These are phyloP conservation scores for Ursus arctos DNA, from an alignment of 2,113 vertebrate species.

Conservation along the genomic window DNA sequence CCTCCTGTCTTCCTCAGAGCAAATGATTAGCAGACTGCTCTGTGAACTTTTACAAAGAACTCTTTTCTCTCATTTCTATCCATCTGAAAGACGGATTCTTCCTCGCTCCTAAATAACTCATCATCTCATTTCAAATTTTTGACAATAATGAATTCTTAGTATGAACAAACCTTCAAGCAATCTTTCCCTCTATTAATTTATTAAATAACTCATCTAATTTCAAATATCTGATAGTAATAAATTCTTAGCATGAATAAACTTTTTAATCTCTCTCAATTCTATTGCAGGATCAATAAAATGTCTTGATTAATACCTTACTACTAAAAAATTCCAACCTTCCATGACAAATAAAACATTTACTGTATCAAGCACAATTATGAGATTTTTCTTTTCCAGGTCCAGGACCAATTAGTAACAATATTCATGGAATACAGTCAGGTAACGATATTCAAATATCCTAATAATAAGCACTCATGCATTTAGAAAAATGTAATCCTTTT, in stretches of 20 bases:
- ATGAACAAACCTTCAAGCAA: slow-evolving; percentile 56
- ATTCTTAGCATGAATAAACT: slow-evolving; percentile 64
- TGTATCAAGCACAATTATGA: slow-evolving; percentile 17
- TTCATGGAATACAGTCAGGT: slow-evolving; percentile 9
- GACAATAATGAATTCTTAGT: slow-evolving; percentile 61
- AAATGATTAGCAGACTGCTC: slow-evolving; percentile 70
- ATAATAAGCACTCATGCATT: slow-evolving; percentile 51
- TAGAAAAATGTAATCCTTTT: slow-evolving; percentile 57
- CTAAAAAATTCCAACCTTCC: slow-evolving; percentile 54
- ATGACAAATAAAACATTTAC: slow-evolving; percentile 55
- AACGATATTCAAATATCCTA: slow-evolving; percentile 58
- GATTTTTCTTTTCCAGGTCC: slow-evolving; percentile 48
- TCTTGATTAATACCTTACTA: slow-evolving; percentile 57
- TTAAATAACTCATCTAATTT: slow-evolving; percentile 65
- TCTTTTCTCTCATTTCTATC: slow-evolving; percentile 67
- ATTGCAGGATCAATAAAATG: slow-evolving; percentile 33
- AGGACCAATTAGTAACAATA: slow-evolving; percentile 50
- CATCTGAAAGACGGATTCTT: slow-evolving; percentile 76
- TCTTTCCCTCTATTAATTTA: slow-evolving; percentile 31
- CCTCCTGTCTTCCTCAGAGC: slow-evolving; percentile 64
- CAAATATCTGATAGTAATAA: slow-evolving; percentile 51
- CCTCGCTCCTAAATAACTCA: slow-evolving; percentile 58
- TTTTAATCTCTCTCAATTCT: slow-evolving; percentile 62
- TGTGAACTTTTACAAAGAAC: slow-evolving; percentile 75
- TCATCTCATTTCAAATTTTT: slow-evolving; percentile 71